Evolutionary conservation across 2,113 vertebrate species (phyloP).

Genomic region (Syngnathus floridae): DNA sequence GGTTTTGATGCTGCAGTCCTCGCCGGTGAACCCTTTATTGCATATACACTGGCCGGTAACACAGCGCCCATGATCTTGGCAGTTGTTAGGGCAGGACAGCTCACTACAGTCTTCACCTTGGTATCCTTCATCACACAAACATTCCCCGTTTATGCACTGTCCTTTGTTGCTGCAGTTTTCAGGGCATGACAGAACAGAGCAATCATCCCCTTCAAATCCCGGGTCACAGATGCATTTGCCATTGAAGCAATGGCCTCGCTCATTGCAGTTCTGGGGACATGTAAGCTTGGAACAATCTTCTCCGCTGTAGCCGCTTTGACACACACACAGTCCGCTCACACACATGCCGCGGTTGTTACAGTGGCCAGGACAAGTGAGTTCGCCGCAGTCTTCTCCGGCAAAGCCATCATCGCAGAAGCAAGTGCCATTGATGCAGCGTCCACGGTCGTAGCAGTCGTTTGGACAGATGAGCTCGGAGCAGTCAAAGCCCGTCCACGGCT

Average conservation of each 20-base stretch:
- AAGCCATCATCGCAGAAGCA: constrained; percentile 88
- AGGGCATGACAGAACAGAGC: constrained; percentile 78
- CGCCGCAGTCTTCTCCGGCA: constrained; percentile 83
- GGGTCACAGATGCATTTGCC: constrained; percentile 84
- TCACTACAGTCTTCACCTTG: constrained; percentile 79
- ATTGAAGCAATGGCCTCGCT: constrained; percentile 77
- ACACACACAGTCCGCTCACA: constrained; percentile 80
- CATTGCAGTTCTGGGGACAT: constrained; percentile 80
- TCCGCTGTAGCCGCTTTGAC: constrained; percentile 77
- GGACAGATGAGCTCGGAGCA: constrained; percentile 92
- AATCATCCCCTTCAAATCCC: constrained; percentile 79
- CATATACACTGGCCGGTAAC: constrained; percentile 78
- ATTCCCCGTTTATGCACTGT: constrained; percentile 78
- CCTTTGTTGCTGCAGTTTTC: constrained; percentile 75
- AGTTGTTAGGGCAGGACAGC: constrained; percentile 78
- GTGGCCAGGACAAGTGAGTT: constrained; percentile 77
- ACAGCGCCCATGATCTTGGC: constrained; percentile 74
- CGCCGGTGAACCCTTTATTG: constrained; percentile 72
- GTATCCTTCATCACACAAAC: constrained; percentile 77
- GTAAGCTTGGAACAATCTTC: constrained; percentile 80
- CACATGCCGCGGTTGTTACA: constrained; percentile 80
- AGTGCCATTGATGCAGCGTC: constrained; percentile 89
- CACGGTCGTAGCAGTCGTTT: constrained; percentile 90
- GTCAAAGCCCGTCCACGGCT: constrained; percentile 89
- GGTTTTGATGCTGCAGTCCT: constrained; percentile 76